Base-by-base conservation (phyloP, 2,797 vertebrate genomes). In the Poeciliopsis gracilis region DNA sequence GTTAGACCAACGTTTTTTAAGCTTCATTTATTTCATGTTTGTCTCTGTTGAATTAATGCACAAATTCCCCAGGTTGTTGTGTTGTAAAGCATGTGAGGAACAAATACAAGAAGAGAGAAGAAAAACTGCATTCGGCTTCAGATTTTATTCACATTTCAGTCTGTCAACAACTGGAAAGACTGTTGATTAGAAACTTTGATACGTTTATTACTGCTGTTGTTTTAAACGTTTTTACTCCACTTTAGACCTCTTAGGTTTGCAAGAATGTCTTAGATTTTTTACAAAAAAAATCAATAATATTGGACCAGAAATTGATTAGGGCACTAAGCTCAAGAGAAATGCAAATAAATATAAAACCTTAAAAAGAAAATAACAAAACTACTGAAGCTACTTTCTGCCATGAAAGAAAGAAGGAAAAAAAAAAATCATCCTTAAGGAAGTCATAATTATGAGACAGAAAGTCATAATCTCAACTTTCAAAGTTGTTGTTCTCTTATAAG, bases 21-120 rank as follows among this genome's bases (percentile, higher is more conserved):
- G 55, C 53, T 78, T 85, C 30, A 43, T 73, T 70, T 73, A 36
- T 28, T 18, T 6, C 2, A 10, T 5, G 25, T 43, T 47, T 36
- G 49, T 33, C 18, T 25, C 57, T 67, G 57, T 57, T 38, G 30
- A 57, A 7, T 9, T 59, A 61, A 73, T 2, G 45, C 36, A n/a
- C 49, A 66, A 41, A 5, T 10, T 57, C 46, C 57, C 67, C 59
- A 73, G 25, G n/a, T 5, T 30, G 20, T 61, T 75, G 77, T 77
- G 63, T 73, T 84, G 73, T 15, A 79, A 49, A 59, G 28, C 12
- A 38, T 18, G 13, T 6, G 15, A 51, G 51, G 74, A 43, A 69
- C 49, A 72, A 69, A 45, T n/a, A 47, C 23, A 33, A 53, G 59
- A 33, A 71, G 5, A 71, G 77, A 5, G 41, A 47, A 79, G 18